Evolutionary conservation across 2,113 vertebrate species (phyloP).

Genomic region (Rhizomys pruinosus): DNA sequence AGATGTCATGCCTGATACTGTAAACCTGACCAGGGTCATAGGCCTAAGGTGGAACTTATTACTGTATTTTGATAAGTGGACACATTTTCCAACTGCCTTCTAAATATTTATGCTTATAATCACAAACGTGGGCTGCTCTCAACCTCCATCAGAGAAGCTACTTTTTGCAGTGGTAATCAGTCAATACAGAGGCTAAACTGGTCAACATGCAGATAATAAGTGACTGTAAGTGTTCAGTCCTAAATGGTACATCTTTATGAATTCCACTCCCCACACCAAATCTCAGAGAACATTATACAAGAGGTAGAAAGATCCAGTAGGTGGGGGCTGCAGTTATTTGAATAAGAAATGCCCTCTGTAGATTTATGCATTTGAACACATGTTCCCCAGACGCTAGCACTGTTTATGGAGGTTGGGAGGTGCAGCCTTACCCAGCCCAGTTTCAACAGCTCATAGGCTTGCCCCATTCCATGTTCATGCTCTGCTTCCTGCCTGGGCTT

Average conservation of each 20-base stretch:
- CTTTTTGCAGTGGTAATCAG: neutral
- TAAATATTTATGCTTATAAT: neutral
- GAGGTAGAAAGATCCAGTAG: too few relatives aligned
- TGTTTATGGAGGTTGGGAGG: too few relatives aligned
- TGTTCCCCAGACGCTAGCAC: too few relatives aligned
- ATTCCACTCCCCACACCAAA: neutral
- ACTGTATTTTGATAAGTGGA: neutral
- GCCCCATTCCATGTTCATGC: too few relatives aligned
- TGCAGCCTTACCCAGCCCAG: too few relatives aligned
- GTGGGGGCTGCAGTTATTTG: neutral
- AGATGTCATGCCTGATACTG: neutral
- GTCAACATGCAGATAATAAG: neutral
- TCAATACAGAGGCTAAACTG: neutral
- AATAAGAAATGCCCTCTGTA: too few relatives aligned
- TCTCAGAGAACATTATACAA: neutral
- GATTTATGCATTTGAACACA: too few relatives aligned
- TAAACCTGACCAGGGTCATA: neutral
- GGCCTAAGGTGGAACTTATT: neutral
- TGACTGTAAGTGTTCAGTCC: neutral
- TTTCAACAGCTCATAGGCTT: too few relatives aligned
- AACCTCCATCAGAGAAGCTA: neutral
- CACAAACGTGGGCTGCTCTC: neutral
- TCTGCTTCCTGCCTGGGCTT: too few relatives aligned
- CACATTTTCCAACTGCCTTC: neutral
- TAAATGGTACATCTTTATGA: neutral